Conservation (phyloP, 1,140 invertebrate species). For the Chironomus striatipennis region DNA sequence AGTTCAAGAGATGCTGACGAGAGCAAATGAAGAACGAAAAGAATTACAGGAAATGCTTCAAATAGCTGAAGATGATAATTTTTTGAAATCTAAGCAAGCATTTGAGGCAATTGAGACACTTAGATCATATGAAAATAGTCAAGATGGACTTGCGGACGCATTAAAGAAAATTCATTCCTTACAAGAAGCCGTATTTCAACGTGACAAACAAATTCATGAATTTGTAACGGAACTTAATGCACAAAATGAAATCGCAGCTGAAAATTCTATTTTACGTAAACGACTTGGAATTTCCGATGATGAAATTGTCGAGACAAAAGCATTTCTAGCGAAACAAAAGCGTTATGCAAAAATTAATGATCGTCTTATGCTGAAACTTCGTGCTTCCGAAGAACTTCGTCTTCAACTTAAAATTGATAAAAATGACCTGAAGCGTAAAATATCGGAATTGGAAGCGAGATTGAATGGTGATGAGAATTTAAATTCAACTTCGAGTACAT, state of each 20-base stretch:
- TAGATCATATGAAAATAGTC: constrained; percentile 32
- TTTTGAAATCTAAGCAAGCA: constrained; percentile 37
- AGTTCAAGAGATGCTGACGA: constrained; percentile 33
- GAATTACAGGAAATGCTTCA: constrained; percentile 36
- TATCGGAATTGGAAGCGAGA: neutral
- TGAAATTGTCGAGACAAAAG: constrained; percentile 34
- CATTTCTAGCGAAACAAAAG: constrained; percentile 34
- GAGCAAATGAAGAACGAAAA: constrained; percentile 29
- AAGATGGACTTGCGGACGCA: constrained; percentile 34
- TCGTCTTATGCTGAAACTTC: constrained; percentile 34
- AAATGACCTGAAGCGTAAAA: constrained; percentile 32
- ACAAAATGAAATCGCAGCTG: constrained; percentile 35
- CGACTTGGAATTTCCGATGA: constrained; percentile 36
- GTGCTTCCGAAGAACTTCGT: constrained; percentile 37
- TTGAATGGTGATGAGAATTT: neutral
- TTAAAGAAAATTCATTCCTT: constrained; percentile 33
- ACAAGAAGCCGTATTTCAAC: constrained; percentile 34
- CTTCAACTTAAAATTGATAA: constrained; percentile 39
- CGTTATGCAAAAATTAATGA: constrained; percentile 40
- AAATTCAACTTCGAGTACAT: neutral
- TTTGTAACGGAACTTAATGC: constrained; percentile 36
- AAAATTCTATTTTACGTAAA: constrained; percentile 31
- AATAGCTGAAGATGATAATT: constrained; percentile 36
- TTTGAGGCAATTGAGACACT: constrained; percentile 32
- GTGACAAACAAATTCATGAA: constrained; percentile 34